Conservation (phyloP, 2,113 vertebrate species). For the Urocynchramus pylzowi region DNA sequence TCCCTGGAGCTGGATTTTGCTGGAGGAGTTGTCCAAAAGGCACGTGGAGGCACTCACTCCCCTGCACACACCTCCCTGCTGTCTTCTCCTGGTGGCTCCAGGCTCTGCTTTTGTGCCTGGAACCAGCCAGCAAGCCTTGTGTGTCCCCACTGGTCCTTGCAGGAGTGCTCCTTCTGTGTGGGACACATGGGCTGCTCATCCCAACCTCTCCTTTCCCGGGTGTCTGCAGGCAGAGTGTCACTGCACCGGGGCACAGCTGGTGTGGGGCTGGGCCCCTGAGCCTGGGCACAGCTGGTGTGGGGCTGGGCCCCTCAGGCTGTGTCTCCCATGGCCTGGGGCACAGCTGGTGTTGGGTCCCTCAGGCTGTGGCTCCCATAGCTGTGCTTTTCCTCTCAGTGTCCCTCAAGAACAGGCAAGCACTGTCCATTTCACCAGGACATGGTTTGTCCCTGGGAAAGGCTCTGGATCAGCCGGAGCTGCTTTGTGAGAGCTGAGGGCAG, state of each 20-base stretch:
- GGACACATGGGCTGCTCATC: rapidly evolving
- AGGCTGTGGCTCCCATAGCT: rapidly evolving
- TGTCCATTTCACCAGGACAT: rapidly evolving
- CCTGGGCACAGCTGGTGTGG: no score
- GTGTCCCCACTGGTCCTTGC: background rate
- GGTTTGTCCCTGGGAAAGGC: rapidly evolving
- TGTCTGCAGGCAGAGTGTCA: background rate
- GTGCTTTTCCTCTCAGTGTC: rapidly evolving
- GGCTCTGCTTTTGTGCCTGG: background rate
- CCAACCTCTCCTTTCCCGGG: background rate
- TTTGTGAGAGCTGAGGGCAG: background rate
- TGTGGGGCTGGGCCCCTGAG: rapidly evolving
- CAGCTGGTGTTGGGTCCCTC: background rate
- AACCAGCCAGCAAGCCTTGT: background rate
- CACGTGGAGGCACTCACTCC: rapidly evolving
- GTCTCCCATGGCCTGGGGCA: rapidly evolving
- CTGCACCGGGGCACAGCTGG: rapidly evolving
- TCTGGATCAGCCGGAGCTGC: background rate
- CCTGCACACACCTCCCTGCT: background rate
- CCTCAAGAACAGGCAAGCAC: background rate
- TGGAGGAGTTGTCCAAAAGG: background rate
- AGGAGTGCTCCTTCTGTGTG: background rate
- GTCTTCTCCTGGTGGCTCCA: background rate
- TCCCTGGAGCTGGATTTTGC: background rate
- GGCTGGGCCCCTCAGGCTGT: background rate